Evolutionary conservation across 1,140 invertebrate genomes (phyloP), one percentile per base, ranked within the genome.

Genomic region (Micrasema minimum): DNA sequence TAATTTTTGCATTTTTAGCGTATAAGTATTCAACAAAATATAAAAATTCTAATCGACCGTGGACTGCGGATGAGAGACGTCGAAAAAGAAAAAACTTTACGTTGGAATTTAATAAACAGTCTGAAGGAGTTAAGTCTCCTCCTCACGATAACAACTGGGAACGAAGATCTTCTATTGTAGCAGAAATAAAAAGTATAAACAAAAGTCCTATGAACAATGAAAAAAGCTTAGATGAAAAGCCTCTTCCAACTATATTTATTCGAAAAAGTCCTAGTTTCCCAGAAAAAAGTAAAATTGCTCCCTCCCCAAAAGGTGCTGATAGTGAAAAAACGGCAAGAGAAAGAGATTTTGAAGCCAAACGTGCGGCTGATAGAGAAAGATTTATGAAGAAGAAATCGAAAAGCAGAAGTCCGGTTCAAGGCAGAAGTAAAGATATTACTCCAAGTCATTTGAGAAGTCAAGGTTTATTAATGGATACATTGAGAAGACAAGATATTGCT

Each of bases 31-130:
- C 82, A 31, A 82, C 83, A 78, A 83, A 81, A 76, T 85, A 85
- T 74, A 79, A 81, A 78, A 81, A 80, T 45, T 77, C 79, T 16
- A 79, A 69, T 66, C 79, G 82, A 75, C 76, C 79, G 2, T 91
- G 89, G 88, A 85, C 86, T 20, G 86, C 88, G 23, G 90, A 91
- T 55, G 89, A 91, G 48, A 86, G 87, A 77, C 83, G 85, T 70
- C 83, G 87, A 68, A 86, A 86, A 74, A 90, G 88, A 78, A 90
- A 88, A 78, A 86, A 85, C n/a, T 90, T 91, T 77, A 90, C 87
- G 26, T 81, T 92, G 55, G 90, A 92, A 72, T 89, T 91, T 77
- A 85, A 86, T 1, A 85, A 84, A 12, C 72, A 51, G 55, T 50
- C 55, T 20, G 80, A 83, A 14, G 79, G 83, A 37, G 85, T 85